Conservation (phyloP, 2,113 vertebrate genomes). For the Ailuropoda melanoleuca region DNA sequence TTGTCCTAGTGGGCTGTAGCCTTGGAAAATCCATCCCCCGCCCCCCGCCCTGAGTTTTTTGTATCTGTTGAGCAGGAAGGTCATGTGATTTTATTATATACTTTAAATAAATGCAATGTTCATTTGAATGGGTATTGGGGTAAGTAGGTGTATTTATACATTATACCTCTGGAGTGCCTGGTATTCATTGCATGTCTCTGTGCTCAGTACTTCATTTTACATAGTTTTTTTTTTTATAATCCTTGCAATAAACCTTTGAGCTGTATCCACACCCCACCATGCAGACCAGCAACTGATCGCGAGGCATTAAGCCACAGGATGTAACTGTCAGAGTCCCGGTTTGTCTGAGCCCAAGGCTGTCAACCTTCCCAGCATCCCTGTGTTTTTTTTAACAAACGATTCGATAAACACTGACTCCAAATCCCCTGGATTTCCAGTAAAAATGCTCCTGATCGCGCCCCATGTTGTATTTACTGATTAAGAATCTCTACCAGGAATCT, state of each 20-base stretch:
- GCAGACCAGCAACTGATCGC: background rate
- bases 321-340: background rate
- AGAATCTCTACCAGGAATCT: background rate
- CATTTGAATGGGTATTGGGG: background rate
- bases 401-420: background rate
- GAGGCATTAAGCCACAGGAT: background rate
- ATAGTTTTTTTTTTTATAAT: background rate
- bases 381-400: background rate
- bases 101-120: background rate
- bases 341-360: background rate
- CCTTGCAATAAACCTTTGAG: background rate
- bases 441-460: background rate
- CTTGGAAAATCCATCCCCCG: background rate
- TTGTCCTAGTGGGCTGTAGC: background rate
- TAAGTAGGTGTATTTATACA: background rate
- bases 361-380: background rate
- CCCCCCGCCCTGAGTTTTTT: background rate
- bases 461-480: background rate
- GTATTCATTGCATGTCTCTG: background rate
- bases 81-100: background rate
- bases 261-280: background rate
- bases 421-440: background rate
- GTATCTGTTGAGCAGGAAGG: background rate
- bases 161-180: background rate
- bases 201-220: background rate